phyloP scores from a whole-genome alignment of 2,797 vertebrate species.

The Sebastes iracundus region DNA sequence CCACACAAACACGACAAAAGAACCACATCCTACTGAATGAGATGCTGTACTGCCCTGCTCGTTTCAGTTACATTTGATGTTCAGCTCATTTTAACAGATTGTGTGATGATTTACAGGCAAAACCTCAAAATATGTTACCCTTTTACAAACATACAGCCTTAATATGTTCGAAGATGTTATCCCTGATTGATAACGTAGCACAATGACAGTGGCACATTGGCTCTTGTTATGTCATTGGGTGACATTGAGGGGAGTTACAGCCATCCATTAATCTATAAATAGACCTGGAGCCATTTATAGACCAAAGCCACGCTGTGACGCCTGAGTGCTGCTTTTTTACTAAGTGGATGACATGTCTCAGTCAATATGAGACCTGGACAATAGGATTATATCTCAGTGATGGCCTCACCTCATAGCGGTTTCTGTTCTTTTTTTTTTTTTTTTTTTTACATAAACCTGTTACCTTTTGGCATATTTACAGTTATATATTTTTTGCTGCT shows the following conservation, averaged over 20 bases:
- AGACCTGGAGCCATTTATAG: slow-evolving; percentile 69
- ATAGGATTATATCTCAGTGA: slow-evolving; percentile 14
- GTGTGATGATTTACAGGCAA: background rate
- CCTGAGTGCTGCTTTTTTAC: slow-evolving; percentile 5
- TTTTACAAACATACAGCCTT: background rate
- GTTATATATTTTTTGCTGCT: background rate
- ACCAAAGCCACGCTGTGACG: slow-evolving; percentile 47
- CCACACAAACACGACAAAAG: slow-evolving; percentile 36
- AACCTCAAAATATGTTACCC: background rate
- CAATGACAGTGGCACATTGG: slow-evolving; percentile 8
- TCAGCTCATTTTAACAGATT: background rate
- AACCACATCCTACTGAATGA: slow-evolving; percentile 10
- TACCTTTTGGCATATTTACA: background rate
- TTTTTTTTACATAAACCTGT: background rate
- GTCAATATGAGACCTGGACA: slow-evolving; percentile 17
- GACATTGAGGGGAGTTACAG: slow-evolving; percentile 62
- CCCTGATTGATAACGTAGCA: background rate
- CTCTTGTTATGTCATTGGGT: slow-evolving; percentile 54
- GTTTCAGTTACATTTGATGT: background rate
- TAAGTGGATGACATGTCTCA: slow-evolving; percentile 33
- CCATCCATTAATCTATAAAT: slow-evolving; percentile 69
- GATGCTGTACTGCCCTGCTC: background rate
- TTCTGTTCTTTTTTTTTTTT: background rate
- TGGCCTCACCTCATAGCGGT: background rate
- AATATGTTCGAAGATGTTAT: background rate